Evolutionary conservation across 2,113 vertebrate species (phyloP).

Genomic region (Hypomesus transpacificus): DNA sequence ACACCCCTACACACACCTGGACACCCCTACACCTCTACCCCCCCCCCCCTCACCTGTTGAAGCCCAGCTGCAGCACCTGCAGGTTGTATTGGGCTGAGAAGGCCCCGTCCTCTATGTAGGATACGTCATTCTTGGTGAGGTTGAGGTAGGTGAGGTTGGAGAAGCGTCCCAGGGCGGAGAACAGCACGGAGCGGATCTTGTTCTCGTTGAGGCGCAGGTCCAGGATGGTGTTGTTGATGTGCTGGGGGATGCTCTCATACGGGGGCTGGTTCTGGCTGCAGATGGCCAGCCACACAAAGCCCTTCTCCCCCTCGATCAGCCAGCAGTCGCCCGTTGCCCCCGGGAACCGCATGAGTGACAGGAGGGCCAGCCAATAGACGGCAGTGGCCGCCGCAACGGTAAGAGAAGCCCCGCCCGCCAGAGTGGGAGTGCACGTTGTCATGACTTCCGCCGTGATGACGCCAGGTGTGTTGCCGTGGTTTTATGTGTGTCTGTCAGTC

Average conservation of each 20-base stretch:
- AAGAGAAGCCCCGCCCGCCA: conserved; percentile 29
- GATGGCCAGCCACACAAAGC: conserved; percentile 98
- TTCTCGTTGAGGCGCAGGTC: conserved; percentile 97
- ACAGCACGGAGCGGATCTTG: conserved; percentile 93
- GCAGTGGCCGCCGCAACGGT: conserved; percentile 58
- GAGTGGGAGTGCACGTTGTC: conserved; percentile 38
- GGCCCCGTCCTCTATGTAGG: conserved; percentile 93
- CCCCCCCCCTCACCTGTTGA: conserved; percentile 47
- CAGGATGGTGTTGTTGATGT: conserved; percentile 96
- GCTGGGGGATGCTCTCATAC: conserved; percentile 92
- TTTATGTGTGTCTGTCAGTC: conserved; percentile 27
- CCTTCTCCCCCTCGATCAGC: conserved; percentile 98
- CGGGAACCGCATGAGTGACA: conserved; percentile 73
- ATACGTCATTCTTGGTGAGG: conserved; percentile 97
- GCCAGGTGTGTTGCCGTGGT: conserved; percentile 13
- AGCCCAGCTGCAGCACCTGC: conserved; percentile 72
- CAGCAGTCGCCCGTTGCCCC: conserved; percentile 87
- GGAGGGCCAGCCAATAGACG: conserved; percentile 73
- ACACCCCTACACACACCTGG: too few species aligned
- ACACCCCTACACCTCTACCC: too few species aligned
- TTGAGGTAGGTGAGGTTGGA: conserved; percentile 98
- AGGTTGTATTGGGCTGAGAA: conserved; percentile 97
- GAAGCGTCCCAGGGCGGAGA: conserved; percentile 92
- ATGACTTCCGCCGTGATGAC: conserved; percentile 44
- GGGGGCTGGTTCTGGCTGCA: conserved; percentile 99